Conservation (phyloP, 2,113 vertebrate genomes). For the Nyctereutes procyonoides region DNA sequence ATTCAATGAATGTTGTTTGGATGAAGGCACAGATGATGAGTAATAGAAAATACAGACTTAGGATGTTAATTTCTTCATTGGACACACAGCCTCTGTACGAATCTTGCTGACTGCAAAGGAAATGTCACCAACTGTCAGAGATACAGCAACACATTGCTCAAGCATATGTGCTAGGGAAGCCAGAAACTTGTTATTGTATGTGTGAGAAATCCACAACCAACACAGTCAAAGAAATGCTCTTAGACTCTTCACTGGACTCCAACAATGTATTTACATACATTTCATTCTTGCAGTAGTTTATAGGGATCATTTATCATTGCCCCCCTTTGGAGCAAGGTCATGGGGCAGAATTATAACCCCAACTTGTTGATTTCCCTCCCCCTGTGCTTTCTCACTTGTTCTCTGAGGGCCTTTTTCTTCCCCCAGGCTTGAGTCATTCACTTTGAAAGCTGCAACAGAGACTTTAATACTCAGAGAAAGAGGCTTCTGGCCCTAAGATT, state of each 20-base stretch:
- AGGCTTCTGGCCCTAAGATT: neutral
- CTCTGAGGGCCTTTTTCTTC: neutral
- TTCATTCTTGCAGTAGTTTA: neutral
- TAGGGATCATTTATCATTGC: neutral
- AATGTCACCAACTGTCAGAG: slow-evolving; percentile 83
- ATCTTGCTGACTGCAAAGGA: slow-evolving; percentile 79
- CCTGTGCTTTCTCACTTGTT: neutral
- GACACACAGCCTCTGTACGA: slow-evolving; percentile 71
- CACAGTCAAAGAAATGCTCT: slow-evolving; percentile 44
- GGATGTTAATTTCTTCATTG: slow-evolving; percentile 79
- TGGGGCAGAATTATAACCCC: neutral
- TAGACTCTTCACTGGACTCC: slow-evolving; percentile 18
- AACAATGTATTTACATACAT: neutral
- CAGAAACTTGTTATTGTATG: slow-evolving; percentile 81
- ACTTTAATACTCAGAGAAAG: neutral
- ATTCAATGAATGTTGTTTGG: neutral
- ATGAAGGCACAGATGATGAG: slow-evolving; percentile 66
- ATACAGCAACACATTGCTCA: slow-evolving; percentile 79
- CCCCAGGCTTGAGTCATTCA: slow-evolving; percentile 48
- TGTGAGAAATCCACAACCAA: slow-evolving; percentile 73
- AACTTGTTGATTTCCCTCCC: neutral
- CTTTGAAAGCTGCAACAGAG: neutral
- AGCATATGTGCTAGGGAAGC: slow-evolving; percentile 79
- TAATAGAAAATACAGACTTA: slow-evolving; percentile 60
- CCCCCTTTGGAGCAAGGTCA: neutral